These are phyloP conservation scores for Cyrtodaria siliqua DNA, from an alignment of 2,888 invertebrate genomes.

Conservation along the genomic window DNA sequence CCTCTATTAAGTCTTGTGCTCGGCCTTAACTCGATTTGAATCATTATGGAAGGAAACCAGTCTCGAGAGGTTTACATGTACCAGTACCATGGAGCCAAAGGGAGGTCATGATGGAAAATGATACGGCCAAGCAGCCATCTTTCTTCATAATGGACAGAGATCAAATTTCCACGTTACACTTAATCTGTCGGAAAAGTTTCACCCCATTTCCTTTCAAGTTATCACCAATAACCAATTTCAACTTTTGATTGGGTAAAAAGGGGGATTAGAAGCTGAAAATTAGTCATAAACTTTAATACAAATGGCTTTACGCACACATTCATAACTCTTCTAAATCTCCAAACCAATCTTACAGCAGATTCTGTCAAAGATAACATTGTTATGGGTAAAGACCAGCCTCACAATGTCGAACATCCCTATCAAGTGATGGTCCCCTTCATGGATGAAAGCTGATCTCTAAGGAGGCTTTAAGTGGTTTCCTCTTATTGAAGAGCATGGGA, in stretches of 20 bases:
- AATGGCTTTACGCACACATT: background rate
- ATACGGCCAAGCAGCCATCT: no score
- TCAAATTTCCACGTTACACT: no score
- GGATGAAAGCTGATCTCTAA: constrained; percentile 51
- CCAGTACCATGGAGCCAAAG: no score
- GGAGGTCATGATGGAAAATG: no score
- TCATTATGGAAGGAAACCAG: no score
- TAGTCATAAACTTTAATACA: background rate
- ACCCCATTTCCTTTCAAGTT: no score
- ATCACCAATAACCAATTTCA: no score
- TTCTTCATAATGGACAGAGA: no score
- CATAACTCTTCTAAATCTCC: constrained; percentile 7
- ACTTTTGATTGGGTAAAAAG: background rate
- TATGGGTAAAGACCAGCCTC: constrained; percentile 30
- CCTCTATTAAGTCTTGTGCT: no score
- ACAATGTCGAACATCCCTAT: constrained; percentile 27
- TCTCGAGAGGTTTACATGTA: no score
- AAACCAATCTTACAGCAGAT: constrained; percentile 25
- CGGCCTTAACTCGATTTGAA: no score
- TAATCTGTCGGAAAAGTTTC: no score
- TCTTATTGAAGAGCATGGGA: constrained; percentile 37
- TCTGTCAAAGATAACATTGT: constrained; percentile 44
- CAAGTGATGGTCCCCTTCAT: constrained; percentile 39
- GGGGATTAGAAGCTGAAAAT: background rate
- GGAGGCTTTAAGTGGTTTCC: constrained; percentile 39